Evolutionary conservation across 2,888 invertebrate genomes (phyloP).

Genomic region (Acleris cristana): DNA sequence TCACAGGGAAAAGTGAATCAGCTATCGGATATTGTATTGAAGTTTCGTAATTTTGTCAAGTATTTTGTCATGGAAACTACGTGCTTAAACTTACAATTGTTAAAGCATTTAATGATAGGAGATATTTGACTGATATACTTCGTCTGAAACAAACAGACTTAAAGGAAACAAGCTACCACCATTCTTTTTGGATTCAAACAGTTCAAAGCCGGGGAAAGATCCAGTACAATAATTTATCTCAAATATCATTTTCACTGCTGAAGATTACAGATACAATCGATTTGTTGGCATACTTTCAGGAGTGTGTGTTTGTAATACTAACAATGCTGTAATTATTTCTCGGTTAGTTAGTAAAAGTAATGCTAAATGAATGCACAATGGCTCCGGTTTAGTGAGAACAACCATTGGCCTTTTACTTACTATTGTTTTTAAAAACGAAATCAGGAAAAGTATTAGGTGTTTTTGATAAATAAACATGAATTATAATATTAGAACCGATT

Average conservation of each 20-base stretch:
- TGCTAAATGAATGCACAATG: conserved; percentile 58
- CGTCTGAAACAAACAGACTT: too few species aligned
- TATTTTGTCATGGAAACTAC: background rate
- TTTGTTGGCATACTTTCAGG: background rate
- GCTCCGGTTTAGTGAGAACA: conserved; percentile 64
- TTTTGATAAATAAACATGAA: background rate
- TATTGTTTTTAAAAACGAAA: conserved; percentile 57
- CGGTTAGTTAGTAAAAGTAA: conserved; percentile 66
- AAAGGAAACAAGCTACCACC: too few species aligned
- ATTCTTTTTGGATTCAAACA: too few species aligned
- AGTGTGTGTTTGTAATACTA: conserved; percentile 30
- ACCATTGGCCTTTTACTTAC: conserved; percentile 68
- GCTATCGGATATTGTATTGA: conserved; percentile 25
- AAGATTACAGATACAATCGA: background rate
- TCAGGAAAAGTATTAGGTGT: background rate
- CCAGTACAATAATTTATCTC: too few species aligned
- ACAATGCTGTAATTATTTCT: conserved; percentile 55
- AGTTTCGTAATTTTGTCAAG: conserved; percentile 14
- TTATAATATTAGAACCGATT: background rate
- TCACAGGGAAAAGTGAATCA: conserved; percentile 35
- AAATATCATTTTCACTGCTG: too few species aligned
- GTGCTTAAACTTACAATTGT: background rate
- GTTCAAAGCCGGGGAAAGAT: too few species aligned
- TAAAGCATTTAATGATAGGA: background rate
- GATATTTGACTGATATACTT: too few species aligned